Base-by-base conservation (phyloP, 2,888 invertebrate genomes). In the Drosophila sordidula region DNA sequence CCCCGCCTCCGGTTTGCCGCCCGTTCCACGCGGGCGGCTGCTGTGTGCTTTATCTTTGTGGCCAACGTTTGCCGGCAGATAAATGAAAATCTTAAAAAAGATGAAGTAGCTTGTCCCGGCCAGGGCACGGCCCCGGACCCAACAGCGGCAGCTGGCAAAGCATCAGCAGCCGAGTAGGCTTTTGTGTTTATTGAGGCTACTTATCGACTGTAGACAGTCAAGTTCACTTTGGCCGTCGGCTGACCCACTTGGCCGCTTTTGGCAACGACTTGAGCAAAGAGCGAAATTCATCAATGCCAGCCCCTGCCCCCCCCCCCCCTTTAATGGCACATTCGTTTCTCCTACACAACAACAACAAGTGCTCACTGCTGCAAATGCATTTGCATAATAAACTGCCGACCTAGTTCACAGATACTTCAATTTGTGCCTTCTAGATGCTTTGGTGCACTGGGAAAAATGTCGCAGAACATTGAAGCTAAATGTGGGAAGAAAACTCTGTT, bases 41-140 rank as follows among this genome's bases (percentile, higher is more conserved):
- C 57, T 51, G 55, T 68, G 63, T 46, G 84, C 70, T 66, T 81
- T 82, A 81, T 82, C 84, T 77, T 50, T 78, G 65, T 47, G 77
- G 68, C 50, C 56, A 76, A 62, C 66, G 70, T 56, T 84, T 69
- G 69, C 71, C 68, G 49, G 54, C 82, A 80, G 80, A 83, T 85
- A 85, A 83, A 85, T 83, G 85, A 78, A 82, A 85, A 85, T 85
- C 85, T 85, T 85, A 72, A 78, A 81, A 81, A 81, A 81, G 79
- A 82, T 83, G 81, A 82, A 83, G 81, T 78, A 65, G 67, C 50
- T 70, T 34, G 56, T 22, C 47, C 44, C 62, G 54, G 56, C 55
- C 66, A 49, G 46, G 54, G 41, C 64, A n/a, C 22, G 32, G 38
- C 47, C 46, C 29, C 50, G 41, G 18, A n/a, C 29, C 25, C 25